Conservation (phyloP, 2,113 vertebrate genomes). For the Reinhardtius hippoglossoides region DNA sequence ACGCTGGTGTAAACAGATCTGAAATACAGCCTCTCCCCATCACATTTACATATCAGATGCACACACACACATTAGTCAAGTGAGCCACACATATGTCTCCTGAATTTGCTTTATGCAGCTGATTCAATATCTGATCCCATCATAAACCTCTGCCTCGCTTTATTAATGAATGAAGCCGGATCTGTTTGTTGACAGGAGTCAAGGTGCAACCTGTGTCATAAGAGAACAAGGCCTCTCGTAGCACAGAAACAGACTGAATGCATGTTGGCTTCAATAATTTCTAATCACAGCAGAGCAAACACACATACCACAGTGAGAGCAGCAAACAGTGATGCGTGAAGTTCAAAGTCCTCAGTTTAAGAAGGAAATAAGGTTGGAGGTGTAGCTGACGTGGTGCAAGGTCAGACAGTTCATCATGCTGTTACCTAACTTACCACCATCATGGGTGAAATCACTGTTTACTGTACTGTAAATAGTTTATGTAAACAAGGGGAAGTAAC, state of each 20-base stretch:
- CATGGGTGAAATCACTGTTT: slow-evolving; percentile 6
- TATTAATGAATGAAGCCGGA: slow-evolving; percentile 18
- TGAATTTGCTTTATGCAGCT: slow-evolving; percentile 32
- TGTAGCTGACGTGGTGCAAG: no score
- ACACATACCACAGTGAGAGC: slow-evolving; percentile 24
- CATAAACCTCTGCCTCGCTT: not conserved
- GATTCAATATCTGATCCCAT: slow-evolving; percentile 8
- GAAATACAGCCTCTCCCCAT: not conserved
- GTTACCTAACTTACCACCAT: not conserved
- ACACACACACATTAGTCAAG: not conserved
- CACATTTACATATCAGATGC: not conserved
- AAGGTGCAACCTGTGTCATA: not conserved
- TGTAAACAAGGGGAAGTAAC: slow-evolving; percentile 31
- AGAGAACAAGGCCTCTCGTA: not conserved
- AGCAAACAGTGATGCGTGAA: slow-evolving; percentile 42
- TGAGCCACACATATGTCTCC: slow-evolving; percentile 7
- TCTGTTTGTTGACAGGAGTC: slow-evolving; percentile 25
- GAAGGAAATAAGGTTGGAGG: slow-evolving; percentile 40
- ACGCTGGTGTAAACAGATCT: slow-evolving; percentile 6
- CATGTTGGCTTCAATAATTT: slow-evolving; percentile 33
- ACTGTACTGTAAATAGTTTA: slow-evolving; percentile 18
- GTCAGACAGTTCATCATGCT: not conserved
- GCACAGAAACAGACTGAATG: not conserved
- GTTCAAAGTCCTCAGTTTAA: slow-evolving; percentile 67
- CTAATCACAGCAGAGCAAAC: slow-evolving; percentile 55